phyloP scores from a whole-genome alignment of 2,797 vertebrate species.

The Mus minutoides region DNA sequence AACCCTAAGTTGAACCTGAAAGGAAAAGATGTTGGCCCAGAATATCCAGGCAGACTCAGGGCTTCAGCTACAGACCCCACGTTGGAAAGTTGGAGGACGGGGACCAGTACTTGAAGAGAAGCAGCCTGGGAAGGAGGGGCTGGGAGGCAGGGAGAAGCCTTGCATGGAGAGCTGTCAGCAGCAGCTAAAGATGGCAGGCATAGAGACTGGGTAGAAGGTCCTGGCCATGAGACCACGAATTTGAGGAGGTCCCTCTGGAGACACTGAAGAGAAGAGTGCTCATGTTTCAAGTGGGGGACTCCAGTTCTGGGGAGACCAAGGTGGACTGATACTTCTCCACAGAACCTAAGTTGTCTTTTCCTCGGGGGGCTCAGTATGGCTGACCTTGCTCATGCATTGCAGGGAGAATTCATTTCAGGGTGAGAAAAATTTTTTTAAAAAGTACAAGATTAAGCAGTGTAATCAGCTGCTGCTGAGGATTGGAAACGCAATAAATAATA shows the following conservation, averaged over 20 bases:
- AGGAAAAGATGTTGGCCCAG: neutral
- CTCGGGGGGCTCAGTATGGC: neutral
- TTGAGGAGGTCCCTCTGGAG: neutral
- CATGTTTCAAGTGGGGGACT: neutral
- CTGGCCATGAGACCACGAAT: neutral
- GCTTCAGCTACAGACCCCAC: neutral
- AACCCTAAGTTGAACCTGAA: neutral
- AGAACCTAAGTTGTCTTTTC: slow-evolving; percentile 31
- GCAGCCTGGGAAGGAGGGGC: neutral
- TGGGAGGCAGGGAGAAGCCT: neutral
- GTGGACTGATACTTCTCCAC: slow-evolving; percentile 9
- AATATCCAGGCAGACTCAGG: neutral
- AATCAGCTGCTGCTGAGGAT: slow-evolving; percentile 78
- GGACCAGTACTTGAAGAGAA: neutral
- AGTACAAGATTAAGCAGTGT: slow-evolving; percentile 80
- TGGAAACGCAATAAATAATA: slow-evolving; percentile 84
- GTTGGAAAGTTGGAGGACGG: neutral
- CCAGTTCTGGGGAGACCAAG: neutral
- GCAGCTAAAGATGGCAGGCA: neutral
- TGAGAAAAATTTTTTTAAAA: slow-evolving; percentile 55
- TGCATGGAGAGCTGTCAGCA: neutral
- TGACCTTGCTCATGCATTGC: slow-evolving; percentile 73
- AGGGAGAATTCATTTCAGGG: slow-evolving; percentile 78
- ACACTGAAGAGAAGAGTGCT: neutral
- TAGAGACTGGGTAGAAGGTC: neutral